These are phyloP conservation scores for Oedothorax gibbosus DNA, from an alignment of 1,140 invertebrate species.

Conservation along the genomic window DNA sequence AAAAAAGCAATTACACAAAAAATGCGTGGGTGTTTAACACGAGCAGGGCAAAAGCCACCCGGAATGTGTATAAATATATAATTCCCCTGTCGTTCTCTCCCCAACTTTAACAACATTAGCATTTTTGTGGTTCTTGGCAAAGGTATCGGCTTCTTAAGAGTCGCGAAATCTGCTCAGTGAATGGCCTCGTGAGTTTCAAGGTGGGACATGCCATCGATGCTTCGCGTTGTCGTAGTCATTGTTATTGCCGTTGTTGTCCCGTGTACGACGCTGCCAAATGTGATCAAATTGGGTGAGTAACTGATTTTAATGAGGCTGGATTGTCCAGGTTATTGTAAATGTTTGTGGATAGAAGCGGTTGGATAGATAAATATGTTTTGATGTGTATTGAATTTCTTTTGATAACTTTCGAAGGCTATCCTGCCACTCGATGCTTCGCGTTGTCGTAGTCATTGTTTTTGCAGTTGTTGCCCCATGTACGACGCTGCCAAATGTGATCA, in stretches of 20 bases:
- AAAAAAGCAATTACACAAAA: too few relatives aligned
- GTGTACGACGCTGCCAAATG: conserved; percentile 2
- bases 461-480: not conserved
- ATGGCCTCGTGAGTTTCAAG: not conserved
- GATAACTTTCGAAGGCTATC: not conserved
- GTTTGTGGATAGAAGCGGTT: too few relatives aligned
- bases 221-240: not conserved
- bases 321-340: too few relatives aligned
- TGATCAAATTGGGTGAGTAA: conserved; percentile 7
- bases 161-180: conserved; percentile 1
- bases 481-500: conserved; percentile 19
- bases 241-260: not conserved
- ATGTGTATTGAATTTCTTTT: too few relatives aligned
- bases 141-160: not conserved
- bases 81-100: not conserved
- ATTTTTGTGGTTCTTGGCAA: conserved; percentile 23
- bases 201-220: not conserved
- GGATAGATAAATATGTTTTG: too few relatives aligned
- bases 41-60: too few relatives aligned
- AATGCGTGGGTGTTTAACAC: too few relatives aligned
- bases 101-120: not conserved
- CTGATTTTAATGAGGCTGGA: too few relatives aligned
- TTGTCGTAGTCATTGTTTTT: not conserved
- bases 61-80: too few relatives aligned
- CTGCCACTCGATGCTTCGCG: not conserved